Conservation (phyloP, 2,797 vertebrate species). For the Pipistrellus kuhlii region DNA sequence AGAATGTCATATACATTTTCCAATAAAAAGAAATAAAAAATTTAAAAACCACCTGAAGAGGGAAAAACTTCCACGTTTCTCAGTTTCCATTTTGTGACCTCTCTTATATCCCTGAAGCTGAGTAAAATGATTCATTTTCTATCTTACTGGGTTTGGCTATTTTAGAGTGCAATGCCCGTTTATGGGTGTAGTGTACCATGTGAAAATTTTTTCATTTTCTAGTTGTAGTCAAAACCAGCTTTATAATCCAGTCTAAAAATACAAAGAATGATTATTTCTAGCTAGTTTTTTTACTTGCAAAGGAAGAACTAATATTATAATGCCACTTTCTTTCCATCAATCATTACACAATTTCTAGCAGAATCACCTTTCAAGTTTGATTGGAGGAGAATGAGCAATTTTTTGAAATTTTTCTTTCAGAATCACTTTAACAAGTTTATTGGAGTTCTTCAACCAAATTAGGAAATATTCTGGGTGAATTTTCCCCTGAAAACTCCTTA, state of each 20-base stretch:
- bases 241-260: constrained; percentile 70
- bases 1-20: background rate
- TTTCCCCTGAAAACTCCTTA: background rate
- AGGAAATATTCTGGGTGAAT: constrained; percentile 68
- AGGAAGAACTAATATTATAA: constrained; percentile 69
- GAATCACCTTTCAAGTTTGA: constrained; percentile 56
- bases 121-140: constrained; percentile 24
- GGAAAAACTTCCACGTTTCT: background rate
- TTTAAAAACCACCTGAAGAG: background rate
- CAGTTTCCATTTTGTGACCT: background rate
- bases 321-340: constrained; percentile 70
- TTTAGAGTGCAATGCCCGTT: background rate
- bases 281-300: constrained; percentile 64
- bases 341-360: constrained; percentile 66
- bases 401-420: no score
- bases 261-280: constrained; percentile 58
- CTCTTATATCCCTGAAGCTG: background rate
- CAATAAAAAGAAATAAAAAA: background rate
- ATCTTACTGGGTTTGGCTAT: background rate
- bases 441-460: constrained; percentile 76
- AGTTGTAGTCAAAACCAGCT: constrained; percentile 33
- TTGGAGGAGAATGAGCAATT: no score
- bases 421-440: constrained; percentile 65
- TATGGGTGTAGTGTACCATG: background rate
- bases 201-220: constrained; percentile 45